Conservation (phyloP, 2,888 invertebrate genomes). For the Hydraecia micacea region DNA sequence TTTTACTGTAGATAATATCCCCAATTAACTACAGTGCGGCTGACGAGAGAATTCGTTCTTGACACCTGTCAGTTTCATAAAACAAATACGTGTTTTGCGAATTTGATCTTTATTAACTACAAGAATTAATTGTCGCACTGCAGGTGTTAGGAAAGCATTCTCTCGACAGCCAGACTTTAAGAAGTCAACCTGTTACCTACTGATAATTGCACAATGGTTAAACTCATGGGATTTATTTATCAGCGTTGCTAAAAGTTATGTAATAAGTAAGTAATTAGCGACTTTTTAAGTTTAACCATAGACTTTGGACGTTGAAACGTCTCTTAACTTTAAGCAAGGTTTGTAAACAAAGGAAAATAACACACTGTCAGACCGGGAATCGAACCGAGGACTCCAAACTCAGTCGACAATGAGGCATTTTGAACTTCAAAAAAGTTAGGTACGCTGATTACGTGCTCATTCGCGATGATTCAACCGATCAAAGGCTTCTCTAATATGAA, state of each 20-base stretch:
- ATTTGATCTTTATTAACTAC: too few relatives aligned
- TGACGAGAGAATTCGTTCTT: too few relatives aligned
- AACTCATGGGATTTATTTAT: not conserved
- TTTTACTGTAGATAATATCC: not conserved
- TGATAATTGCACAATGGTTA: not conserved
- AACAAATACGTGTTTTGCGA: too few relatives aligned
- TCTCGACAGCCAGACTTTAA: too few relatives aligned
- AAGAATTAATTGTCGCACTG: too few relatives aligned
- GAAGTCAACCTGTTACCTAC: not conserved
- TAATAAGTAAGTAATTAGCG: not conserved
- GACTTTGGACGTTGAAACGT: not conserved
- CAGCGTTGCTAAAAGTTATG: not conserved
- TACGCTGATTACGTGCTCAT: not conserved
- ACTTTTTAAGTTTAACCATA: not conserved
- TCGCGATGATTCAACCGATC: constrained; percentile 28
- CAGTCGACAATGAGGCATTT: not conserved
- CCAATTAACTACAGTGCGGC: too few relatives aligned
- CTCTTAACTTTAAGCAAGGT: not conserved
- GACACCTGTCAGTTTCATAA: too few relatives aligned
- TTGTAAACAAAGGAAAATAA: not conserved
- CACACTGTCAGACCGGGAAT: not conserved
- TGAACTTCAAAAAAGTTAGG: not conserved
- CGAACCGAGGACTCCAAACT: not conserved
- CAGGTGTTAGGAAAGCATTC: too few relatives aligned
- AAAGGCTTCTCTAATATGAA: constrained; percentile 49